Conservation (phyloP, 2,888 invertebrate species). For the Drosophila hamatofila region DNA sequence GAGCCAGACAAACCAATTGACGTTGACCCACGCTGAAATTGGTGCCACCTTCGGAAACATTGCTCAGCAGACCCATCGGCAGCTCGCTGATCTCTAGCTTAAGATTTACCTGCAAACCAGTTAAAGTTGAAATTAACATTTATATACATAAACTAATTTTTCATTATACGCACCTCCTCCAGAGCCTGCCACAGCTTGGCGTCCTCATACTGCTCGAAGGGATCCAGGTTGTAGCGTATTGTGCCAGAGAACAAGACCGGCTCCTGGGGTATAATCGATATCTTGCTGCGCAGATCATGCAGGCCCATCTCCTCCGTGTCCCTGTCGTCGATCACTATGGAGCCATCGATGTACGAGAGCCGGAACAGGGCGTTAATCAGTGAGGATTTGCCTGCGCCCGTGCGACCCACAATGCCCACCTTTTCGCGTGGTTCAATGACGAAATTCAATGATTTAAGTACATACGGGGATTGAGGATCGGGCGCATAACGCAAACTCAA, state of each 20-base stretch:
- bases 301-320: conserved; percentile 90
- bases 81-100: conserved; percentile 89
- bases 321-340: conserved; percentile 92
- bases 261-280: conserved; percentile 94
- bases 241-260: conserved; percentile 95
- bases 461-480: conserved; percentile 87
- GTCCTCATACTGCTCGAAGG: conserved; percentile 92
- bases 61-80: conserved; percentile 89
- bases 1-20: conserved; percentile 94
- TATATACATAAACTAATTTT: background rate
- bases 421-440: conserved; percentile 88
- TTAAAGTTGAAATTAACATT: background rate
- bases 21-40: conserved; percentile 96
- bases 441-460: conserved; percentile 90
- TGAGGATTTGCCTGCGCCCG: conserved; percentile 91
- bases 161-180: conserved; percentile 88
- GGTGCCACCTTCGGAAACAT: conserved; percentile 92
- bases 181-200: conserved; percentile 92
- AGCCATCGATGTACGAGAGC: conserved; percentile 91
- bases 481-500: conserved; percentile 90
- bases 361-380: conserved; percentile 91
- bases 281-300: conserved; percentile 90
- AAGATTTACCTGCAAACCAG: conserved; percentile 85
- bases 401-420: conserved; percentile 90
- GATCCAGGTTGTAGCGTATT: conserved; percentile 95